Conservation (phyloP, 1,140 invertebrate species). For the Papilio machaon region DNA sequence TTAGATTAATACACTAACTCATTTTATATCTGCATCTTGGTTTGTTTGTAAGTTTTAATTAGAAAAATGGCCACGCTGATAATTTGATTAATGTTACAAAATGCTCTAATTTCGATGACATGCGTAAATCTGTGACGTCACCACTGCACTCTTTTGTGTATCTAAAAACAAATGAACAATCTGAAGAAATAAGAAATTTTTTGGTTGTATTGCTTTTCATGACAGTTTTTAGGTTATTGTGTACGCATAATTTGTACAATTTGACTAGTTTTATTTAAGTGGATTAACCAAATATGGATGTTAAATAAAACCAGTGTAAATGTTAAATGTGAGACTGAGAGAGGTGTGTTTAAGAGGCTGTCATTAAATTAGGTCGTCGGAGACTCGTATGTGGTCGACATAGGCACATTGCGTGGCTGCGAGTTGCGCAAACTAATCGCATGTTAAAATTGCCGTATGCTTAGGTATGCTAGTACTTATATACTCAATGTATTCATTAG, state of each 20-base stretch:
- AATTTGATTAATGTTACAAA: no score
- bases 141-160: not conserved
- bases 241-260: not conserved
- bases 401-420: not conserved
- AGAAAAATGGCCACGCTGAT: not conserved
- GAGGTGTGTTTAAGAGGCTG: not conserved
- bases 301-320: not conserved
- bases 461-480: not conserved
- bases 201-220: not conserved
- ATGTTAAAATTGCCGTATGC: conserved; percentile 1
- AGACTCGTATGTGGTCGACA: conserved; percentile 2
- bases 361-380: conserved; percentile 5
- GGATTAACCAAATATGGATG: not conserved
- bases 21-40: not conserved
- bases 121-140: not conserved
- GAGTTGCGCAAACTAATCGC: conserved; percentile 9
- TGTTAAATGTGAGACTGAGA: not conserved
- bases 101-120: not conserved
- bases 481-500: not conserved
- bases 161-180: not conserved
- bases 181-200: not conserved
- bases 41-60: conserved; percentile 1
- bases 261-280: not conserved
- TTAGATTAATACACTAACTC: not conserved
- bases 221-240: not conserved